Base-by-base conservation (phyloP, 2,797 vertebrate genomes). In the Halcyon leucocephala region DNA sequence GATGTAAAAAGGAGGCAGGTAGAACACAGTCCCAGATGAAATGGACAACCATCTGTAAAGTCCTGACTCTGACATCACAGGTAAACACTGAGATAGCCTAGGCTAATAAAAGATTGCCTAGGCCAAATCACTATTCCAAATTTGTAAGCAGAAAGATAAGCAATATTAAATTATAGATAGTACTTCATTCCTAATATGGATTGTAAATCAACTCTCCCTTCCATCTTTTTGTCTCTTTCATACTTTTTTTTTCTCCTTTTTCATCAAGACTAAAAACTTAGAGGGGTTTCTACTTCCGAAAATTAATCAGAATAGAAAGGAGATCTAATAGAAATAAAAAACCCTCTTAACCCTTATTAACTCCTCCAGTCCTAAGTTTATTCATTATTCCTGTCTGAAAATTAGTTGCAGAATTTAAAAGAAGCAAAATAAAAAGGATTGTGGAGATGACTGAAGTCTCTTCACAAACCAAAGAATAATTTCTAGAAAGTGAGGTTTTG, bases 381-480 rank as follows among this genome's bases (percentile, higher is more conserved):
- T 92, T 90, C 26, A 51, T 90, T 92, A 62, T 67, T 80, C 69
- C 82, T 78, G 16, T 52, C 62, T 80, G 55, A 60, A 94, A 93
- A 89, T 81, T 58, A 62, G 54, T 69, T 85, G 79, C 51, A 86
- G 72, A 92, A 90, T 82, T 92, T 86, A 95, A 95, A 97, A 74
- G 46, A 95, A 78, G 35, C 17, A 70, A 94, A 85, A 89, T 82
- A 57, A 78, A 94, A 48, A 90, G 88, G 8, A 52, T 35, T 55
- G 37, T 28, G 26, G 17, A 89, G 35, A 49, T 41, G 51, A 85
- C 55, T 81, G 55, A 90, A 93, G 25, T 94, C 37, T 92, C 57
- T 86, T 90, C 62, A 78, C 70, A 74, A 95, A 69, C 37, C 79
- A 61, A 91, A 87, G 80, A 85, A 89, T 85, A 67, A 97, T 84